Evolutionary conservation across 1,140 invertebrate genomes (phyloP), one percentile per base, ranked within the genome.

Genomic region (Probaryconus sp.): DNA sequence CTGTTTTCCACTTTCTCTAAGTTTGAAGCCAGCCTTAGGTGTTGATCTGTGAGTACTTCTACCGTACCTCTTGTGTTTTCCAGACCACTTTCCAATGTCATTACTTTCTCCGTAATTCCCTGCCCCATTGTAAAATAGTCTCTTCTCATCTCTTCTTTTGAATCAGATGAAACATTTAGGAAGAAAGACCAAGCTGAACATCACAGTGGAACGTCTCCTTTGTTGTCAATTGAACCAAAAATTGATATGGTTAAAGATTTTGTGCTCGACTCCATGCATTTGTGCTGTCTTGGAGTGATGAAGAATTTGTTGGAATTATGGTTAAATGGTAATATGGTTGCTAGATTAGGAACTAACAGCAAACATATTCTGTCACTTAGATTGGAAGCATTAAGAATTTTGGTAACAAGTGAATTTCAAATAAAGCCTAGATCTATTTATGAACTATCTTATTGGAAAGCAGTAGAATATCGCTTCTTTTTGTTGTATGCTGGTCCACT

Each of bases 241-340:
- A 30, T 67, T n/a, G 26, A 67, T 26, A 40, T 48, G 3, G 5
- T 42, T 11, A 13, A 28, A 13, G 1, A 28, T 42, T 64, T 64
- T 14, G n/a, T 53, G 5, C 28, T 40, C 0, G 47, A 64, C 16
- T 38, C 20, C 24, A 50, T 50, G 58, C 58, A 63, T 28, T 30
- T 63, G 2, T 11, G 28, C 7, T 37, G n/a, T n/a, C n/a, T n/a
- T n/a, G n/a, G n/a, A n/a, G n/a, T n/a, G n/a, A n/a, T n/a, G n/a
- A n/a, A n/a, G 45, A 60, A 60, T 7, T 26, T 60, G n/a, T 9
- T 60, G 3, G 20, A 47, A n/a, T 60, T 17, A 18, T 60, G 42
- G 56, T 31, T 37, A 6, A 5, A 9, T 38, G 42, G 56, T 4
- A 14, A 60, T 16, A 6, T 13, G 0, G 13, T 3, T 0, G 17